phyloP scores from a whole-genome alignment of 2,797 vertebrate species.

The Tenualosa thibaudeaui region DNA sequence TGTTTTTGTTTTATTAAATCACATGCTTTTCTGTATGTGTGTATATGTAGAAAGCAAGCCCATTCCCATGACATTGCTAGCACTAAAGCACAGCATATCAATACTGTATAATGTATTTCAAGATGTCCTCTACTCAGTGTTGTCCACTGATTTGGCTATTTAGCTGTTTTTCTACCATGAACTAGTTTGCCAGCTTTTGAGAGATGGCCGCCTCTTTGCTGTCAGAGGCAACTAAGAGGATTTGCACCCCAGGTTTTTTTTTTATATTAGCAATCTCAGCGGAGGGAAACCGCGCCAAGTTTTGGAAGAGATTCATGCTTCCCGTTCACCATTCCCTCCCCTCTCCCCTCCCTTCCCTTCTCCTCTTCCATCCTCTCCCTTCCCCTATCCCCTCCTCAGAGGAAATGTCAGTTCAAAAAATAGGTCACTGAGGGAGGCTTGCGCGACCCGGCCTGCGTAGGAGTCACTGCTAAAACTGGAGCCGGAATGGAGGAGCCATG shows the following conservation, averaged over 20 bases:
- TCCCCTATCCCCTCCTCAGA: neutral
- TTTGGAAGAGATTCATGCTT: neutral
- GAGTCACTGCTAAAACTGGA: neutral
- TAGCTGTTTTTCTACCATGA: neutral
- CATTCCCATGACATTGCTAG: neutral
- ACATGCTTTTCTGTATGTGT: neutral
- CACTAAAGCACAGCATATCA: neutral
- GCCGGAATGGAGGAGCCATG: neutral
- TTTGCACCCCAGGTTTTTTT: neutral
- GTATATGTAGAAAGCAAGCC: neutral
- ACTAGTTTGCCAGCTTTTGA: neutral
- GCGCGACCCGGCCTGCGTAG: neutral
- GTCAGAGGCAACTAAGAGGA: conserved; percentile 15
- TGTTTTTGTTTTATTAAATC: neutral
- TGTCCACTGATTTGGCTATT: neutral
- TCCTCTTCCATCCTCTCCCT: neutral
- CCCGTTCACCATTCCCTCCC: neutral
- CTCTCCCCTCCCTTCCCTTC: too few relatives aligned
- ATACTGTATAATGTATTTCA: neutral
- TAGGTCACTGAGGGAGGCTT: neutral
- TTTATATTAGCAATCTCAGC: neutral
- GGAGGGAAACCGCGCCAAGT: neutral
- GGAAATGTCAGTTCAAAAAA: neutral
- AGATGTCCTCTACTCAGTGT: neutral
- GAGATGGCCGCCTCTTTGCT: neutral